Conservation (phyloP, 2,888 invertebrate genomes). For the Sinopyrophorus schimmeli region DNA sequence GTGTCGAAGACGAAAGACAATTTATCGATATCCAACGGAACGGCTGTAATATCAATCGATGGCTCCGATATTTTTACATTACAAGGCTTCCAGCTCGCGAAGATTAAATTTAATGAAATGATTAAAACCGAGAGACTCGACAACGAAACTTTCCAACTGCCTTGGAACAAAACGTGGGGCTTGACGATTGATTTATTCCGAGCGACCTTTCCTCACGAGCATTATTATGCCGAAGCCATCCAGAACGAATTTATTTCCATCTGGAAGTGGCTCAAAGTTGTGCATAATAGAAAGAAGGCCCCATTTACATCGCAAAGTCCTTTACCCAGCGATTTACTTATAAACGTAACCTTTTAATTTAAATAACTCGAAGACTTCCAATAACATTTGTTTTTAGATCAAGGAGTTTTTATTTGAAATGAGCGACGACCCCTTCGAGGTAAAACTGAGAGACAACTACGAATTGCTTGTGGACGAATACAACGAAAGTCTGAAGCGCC, state of each 20-base stretch:
- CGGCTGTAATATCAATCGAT: slow-evolving; percentile 65
- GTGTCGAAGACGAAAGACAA: slow-evolving; percentile 29
- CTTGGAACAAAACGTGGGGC: slow-evolving; percentile 75
- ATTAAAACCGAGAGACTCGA: slow-evolving; percentile 73
- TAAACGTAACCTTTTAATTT: slow-evolving; percentile 66
- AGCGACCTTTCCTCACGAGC: slow-evolving; percentile 82
- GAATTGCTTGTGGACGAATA: slow-evolving; percentile 95
- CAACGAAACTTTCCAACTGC: slow-evolving; percentile 70
- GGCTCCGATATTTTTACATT: slow-evolving; percentile 73
- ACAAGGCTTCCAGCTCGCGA: slow-evolving; percentile 68
- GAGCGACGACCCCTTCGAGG: slow-evolving; percentile 98
- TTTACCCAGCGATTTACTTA: slow-evolving; percentile 85
- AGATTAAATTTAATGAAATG: slow-evolving; percentile 64
- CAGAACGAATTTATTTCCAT: slow-evolving; percentile 88
- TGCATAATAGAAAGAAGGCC: slow-evolving; percentile 73
- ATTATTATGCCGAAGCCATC: slow-evolving; percentile 84
- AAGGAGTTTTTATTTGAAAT: slow-evolving; percentile 89
- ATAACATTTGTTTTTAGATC: slow-evolving; percentile 59
- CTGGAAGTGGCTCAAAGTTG: slow-evolving; percentile 90
- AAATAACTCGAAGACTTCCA: slow-evolving; percentile 5
- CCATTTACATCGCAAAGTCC: slow-evolving; percentile 71
- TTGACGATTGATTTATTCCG: slow-evolving; percentile 67
- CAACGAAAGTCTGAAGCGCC: slow-evolving; percentile 87
- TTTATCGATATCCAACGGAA: slow-evolving; percentile 56
- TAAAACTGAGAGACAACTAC: slow-evolving; percentile 92